A percentile compares a stretch with the other conserved stretches of the same genome.
Conservation (phyloP, 2,888 invertebrate genomes). For the Agrotis segetum region DNA sequence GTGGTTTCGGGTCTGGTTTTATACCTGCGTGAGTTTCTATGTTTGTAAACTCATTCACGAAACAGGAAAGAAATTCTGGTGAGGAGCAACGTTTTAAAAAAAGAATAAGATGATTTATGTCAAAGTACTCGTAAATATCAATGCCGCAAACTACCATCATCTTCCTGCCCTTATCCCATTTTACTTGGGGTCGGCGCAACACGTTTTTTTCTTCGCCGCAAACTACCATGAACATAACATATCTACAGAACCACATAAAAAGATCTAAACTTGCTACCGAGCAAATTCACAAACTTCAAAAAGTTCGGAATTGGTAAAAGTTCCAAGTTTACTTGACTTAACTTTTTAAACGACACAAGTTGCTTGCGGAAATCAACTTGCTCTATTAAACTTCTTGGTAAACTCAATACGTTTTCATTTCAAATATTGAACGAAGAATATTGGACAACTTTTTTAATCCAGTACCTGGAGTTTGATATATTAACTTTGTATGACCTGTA, state of each 20-base stretch:
- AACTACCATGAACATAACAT: not conserved
- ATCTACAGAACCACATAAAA: not conserved
- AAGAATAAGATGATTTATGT: too few relatives aligned
- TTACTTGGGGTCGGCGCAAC: too few relatives aligned
- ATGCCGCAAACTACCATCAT: not conserved
- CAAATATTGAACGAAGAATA: constrained; percentile 1
- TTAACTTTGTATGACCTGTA: too few relatives aligned
- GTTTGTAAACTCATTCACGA: too few relatives aligned
- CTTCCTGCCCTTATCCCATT: too few relatives aligned
- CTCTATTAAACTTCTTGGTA: constrained; percentile 9
- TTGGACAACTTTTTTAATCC: not conserved
- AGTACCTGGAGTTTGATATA: not conserved
- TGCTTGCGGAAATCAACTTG: constrained; percentile 13
- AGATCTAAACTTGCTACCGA: constrained; percentile 4
- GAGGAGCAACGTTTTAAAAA: too few relatives aligned
- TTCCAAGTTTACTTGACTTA: constrained; percentile 9
- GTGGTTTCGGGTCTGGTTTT: too few relatives aligned
- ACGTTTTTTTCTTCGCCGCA: too few relatives aligned
- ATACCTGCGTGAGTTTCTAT: too few relatives aligned
- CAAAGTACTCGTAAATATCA: not conserved
- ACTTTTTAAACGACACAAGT: constrained; percentile 31
- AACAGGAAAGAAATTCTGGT: too few relatives aligned
- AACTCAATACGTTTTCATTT: not conserved
- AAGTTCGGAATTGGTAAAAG: constrained; percentile 10
- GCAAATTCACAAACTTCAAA: constrained; percentile 7